Percentiles rank a stretch among this genome's conserved stretches.
phyloP scores from a whole-genome alignment of 1,140 invertebrate species.

The Macrocentrus cingulum region DNA sequence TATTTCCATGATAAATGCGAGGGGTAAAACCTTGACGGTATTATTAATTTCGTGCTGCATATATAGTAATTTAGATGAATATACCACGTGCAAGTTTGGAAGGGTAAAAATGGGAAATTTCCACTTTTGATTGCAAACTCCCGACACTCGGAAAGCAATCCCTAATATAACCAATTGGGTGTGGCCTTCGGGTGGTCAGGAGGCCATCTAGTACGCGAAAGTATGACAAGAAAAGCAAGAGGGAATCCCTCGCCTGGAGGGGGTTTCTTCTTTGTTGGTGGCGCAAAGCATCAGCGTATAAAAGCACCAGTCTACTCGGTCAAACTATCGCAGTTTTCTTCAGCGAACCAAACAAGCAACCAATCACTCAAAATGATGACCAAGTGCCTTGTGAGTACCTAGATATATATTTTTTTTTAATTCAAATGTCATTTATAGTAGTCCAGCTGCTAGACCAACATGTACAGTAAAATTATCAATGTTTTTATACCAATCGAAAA shows the following conservation, averaged over 20 bases:
- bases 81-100: conserved; percentile 28
- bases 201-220: conserved; percentile 38
- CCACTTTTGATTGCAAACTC: neutral
- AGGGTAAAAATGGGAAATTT: conserved; percentile 4
- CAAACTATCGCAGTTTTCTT: conserved; percentile 53
- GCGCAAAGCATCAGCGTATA: conserved; percentile 43
- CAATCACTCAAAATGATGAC: conserved; percentile 61
- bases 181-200: conserved; percentile 30
- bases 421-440: too few relatives aligned
- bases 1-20: neutral
- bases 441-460: too few relatives aligned
- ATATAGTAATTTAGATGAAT: conserved; percentile 4
- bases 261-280: conserved; percentile 28
- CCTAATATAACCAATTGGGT: conserved; percentile 29
- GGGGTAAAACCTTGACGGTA: conserved; percentile 21
- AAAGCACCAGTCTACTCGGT: conserved; percentile 33
- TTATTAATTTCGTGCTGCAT: conserved; percentile 17
- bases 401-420: neutral
- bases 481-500: too few relatives aligned
- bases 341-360: conserved; percentile 40
- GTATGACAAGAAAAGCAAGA: conserved; percentile 17
- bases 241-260: conserved; percentile 18
- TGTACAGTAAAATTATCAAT: too few relatives aligned
- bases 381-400: conserved; percentile 61
- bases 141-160: neutral